A percentile compares a stretch with the other conserved stretches of the same genome.
Conservation (phyloP, 2,113 vertebrate species). For the Albula glossodonta region DNA sequence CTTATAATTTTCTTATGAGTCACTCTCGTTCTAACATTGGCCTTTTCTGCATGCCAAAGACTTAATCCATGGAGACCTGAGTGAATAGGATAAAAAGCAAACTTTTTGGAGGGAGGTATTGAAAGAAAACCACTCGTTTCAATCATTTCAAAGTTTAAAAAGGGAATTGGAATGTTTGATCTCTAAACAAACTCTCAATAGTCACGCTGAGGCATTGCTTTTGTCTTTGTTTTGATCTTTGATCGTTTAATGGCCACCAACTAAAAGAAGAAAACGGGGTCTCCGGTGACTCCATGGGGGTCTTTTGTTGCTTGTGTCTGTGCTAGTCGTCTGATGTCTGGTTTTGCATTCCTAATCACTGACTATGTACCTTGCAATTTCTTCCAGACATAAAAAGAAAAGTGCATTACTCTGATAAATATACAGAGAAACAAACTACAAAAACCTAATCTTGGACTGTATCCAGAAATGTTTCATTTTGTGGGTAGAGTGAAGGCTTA, state of each 20-base stretch:
- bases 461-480: background rate
- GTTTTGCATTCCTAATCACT: conserved; percentile 7
- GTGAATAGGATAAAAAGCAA: background rate
- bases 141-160: background rate
- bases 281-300: background rate
- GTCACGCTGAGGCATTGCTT: background rate
- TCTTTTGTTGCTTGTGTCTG: background rate
- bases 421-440: background rate
- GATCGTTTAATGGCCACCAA: background rate
- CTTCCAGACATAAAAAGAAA: background rate
- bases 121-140: background rate
- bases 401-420: background rate
- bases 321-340: background rate
- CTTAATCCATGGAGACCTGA: background rate
- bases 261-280: background rate
- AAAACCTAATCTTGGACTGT: background rate
- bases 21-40: background rate
- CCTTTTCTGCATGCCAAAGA: background rate
- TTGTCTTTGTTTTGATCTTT: background rate
- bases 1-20: background rate
- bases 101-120: background rate
- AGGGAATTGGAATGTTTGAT: background rate
- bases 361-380: background rate
- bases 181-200: background rate
- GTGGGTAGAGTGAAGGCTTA: background rate